phyloP scores from a whole-genome alignment of 1,140 invertebrate genomes.

The Nephotettix cincticeps region DNA sequence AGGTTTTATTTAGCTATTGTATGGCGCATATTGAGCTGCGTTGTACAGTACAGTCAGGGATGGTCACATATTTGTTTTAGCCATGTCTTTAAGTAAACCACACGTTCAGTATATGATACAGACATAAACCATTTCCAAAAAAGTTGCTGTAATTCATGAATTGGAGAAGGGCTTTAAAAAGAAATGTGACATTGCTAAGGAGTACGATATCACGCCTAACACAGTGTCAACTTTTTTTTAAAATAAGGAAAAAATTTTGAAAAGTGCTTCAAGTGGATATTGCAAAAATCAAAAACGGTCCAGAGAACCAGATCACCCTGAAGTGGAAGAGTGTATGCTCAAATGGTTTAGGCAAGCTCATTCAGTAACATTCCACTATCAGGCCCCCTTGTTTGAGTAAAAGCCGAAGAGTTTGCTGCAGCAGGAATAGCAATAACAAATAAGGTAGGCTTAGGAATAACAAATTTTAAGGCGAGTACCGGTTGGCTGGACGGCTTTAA shows the following conservation, averaged over 20 bases:
- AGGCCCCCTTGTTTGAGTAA: not conserved
- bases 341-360: not conserved
- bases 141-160: not conserved
- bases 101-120: too few relatives aligned
- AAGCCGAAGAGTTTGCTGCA: not conserved
- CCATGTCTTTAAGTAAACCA: too few relatives aligned
- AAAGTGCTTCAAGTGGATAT: too few relatives aligned
- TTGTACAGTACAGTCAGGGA: too few relatives aligned
- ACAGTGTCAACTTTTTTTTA: not conserved
- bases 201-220: not conserved
- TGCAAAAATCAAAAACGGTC: too few relatives aligned
- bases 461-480: not conserved
- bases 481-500: too few relatives aligned
- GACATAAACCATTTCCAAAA: not conserved
- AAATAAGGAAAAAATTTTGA: too few relatives aligned
- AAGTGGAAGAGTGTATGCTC: not conserved
- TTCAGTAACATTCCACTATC: not conserved
- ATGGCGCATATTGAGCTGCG: too few relatives aligned
- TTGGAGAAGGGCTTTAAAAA: not conserved
- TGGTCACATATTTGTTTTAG: too few relatives aligned
- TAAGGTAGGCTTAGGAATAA: not conserved
- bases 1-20: too few relatives aligned
- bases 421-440: not conserved
- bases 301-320: too few relatives aligned
- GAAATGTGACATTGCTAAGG: too few relatives aligned